phyloP scores from a whole-genome alignment of 2,888 invertebrate genomes.

The Drosophila anceps region DNA sequence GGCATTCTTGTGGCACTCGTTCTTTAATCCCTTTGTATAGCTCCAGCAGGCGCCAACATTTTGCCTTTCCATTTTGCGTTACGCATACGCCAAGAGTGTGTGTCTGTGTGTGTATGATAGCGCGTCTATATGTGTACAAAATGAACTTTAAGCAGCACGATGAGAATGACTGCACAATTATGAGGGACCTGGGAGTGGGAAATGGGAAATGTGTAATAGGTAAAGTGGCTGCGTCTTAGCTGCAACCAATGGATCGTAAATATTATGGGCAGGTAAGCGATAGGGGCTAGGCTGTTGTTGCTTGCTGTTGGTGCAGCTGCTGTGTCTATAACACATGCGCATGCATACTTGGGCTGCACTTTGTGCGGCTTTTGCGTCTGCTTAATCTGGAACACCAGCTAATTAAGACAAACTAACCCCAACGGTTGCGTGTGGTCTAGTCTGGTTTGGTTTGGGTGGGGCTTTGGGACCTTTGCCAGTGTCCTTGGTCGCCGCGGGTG shows the following conservation, averaged over 20 bases:
- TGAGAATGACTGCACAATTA: constrained; percentile 77
- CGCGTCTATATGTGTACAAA: constrained; percentile 59
- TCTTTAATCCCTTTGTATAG: constrained; percentile 40
- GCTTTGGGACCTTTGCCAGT: constrained; percentile 32
- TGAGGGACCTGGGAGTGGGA: constrained; percentile 16
- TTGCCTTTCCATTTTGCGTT: constrained; percentile 61
- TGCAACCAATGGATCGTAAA: constrained; percentile 76
- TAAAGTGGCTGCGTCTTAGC: constrained; percentile 50
- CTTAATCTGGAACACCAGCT: constrained; percentile 52
- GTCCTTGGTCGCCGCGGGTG: constrained; percentile 61
- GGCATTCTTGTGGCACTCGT: constrained; percentile 49
- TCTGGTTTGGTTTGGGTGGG: constrained; percentile 22
- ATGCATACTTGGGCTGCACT: constrained; percentile 37
- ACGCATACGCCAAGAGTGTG: constrained; percentile 63
- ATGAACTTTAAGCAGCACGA: constrained; percentile 59
- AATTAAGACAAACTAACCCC: constrained; percentile 78
- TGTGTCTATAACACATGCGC: constrained; percentile 43
- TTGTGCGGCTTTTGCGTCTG: constrained; percentile 16
- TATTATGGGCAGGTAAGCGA: constrained; percentile 54
- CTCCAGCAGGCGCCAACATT: constrained; percentile 43
- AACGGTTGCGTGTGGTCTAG: constrained; percentile 36
- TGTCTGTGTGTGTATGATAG: constrained; percentile 1
- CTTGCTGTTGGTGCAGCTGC: constrained; percentile 35
- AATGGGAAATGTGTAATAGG: constrained; percentile 24
- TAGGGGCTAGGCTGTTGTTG: constrained; percentile 28